Evolutionary conservation across 2,113 vertebrate genomes (phyloP), one percentile per base, ranked within the genome.

Genomic region (Acanthochromis polyacanthus): DNA sequence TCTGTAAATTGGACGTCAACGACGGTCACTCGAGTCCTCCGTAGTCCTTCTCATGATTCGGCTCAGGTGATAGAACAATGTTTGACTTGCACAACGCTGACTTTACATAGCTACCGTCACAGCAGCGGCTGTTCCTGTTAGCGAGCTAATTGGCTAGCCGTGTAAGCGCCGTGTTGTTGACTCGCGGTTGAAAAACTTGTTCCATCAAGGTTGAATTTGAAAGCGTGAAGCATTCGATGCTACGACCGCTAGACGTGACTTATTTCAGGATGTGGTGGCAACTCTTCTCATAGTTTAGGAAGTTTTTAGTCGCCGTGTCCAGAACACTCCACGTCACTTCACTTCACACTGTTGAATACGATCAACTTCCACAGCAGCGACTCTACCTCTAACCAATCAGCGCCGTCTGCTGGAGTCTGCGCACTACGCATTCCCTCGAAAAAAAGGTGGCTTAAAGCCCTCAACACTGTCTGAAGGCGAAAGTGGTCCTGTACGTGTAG

Each of bases 131-230:
- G 45, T 46, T 71, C 56, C 66, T 71, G 85, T 36, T 80, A 84
- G 91, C 91, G 74, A 74, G 91, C 91, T 90, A 76, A 58, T 3
- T 12, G 10, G 84, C 63, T 90, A 91, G 72, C 81, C 65, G 30
- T 19, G 60, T 25, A 12, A 60, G 22, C n/a, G 36, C 15, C n/a
- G 64, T 59, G 50, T 30, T 72, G 53, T 43, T 51, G 20, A 15
- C 48, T 75, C 10, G 11, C 32, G 9, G 20, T n/a, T 25, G 4
- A 22, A 32, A 60, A 67, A 51, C 23, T 53, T 17, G 10, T 72
- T 81, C 57, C 22, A 3, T 15, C 19, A 23, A 51, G 66, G 40
- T 25, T 66, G 0, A 12, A 25, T 3, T 1, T 11, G 1, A 59
- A 32, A 58, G 8, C 3, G 25, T 19, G 16, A 63, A 7, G 4